A percentile compares a stretch with the other conserved stretches of the same genome.
phyloP scores from a whole-genome alignment of 2,113 vertebrate genomes.

The Acanthochromis polyacanthus region DNA sequence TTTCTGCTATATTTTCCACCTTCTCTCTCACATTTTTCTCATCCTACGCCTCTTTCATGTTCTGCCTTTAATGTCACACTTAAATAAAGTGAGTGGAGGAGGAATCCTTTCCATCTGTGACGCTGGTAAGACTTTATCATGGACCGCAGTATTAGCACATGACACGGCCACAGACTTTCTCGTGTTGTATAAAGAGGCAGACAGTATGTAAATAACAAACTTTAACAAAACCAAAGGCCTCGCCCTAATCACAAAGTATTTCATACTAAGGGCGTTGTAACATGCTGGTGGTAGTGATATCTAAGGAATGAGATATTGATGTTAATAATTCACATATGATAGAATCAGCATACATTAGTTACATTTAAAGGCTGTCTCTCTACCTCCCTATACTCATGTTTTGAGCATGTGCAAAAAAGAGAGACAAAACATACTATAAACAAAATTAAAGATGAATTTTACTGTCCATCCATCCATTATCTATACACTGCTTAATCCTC shows the following conservation, averaged over 20 bases:
- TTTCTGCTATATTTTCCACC: background rate
- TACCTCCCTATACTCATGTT: no score
- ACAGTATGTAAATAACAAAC: background rate
- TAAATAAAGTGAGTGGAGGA: background rate
- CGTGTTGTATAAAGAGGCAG: background rate
- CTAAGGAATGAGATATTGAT: no score
- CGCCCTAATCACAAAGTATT: background rate
- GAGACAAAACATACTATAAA: no score
- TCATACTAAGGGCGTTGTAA: no score
- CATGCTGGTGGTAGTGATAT: no score
- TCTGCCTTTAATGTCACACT: background rate
- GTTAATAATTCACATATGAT: no score
- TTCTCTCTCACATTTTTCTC: conserved; percentile 8
- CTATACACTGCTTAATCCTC: no score
- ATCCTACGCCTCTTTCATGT: conserved; percentile 1
- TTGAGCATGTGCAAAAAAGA: no score
- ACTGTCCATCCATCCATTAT: no score
- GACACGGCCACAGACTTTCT: background rate
- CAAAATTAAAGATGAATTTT: no score
- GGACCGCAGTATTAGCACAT: background rate
- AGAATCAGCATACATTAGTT: no score
- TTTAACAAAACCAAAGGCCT: background rate
- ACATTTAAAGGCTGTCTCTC: no score
- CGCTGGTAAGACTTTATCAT: background rate
- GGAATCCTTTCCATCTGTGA: background rate